phyloP scores from a whole-genome alignment of 2,888 invertebrate genomes.

The Nymphalis urticae region DNA sequence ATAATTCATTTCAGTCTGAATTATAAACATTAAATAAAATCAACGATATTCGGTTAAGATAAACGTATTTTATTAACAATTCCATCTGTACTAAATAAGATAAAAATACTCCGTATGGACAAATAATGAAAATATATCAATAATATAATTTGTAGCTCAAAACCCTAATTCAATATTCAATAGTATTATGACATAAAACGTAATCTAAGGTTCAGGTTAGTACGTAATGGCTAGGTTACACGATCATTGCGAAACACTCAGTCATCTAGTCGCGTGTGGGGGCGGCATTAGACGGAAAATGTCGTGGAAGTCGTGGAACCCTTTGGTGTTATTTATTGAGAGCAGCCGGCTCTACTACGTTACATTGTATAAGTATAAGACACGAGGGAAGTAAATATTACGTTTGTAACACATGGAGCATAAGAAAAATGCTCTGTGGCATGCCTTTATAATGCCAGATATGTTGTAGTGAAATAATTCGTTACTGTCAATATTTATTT shows the following conservation, averaged over 20 bases:
- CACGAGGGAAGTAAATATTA: conserved; percentile 39
- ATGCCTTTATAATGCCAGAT: neutral
- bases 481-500: too few relatives aligned
- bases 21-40: neutral
- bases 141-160: neutral
- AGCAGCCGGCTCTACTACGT: conserved; percentile 46
- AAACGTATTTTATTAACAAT: neutral
- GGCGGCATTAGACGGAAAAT: conserved; percentile 61
- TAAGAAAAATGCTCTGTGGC: neutral
- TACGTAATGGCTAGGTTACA: conserved; percentile 35
- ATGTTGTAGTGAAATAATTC: neutral
- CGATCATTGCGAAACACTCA: conserved; percentile 55
- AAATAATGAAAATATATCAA: neutral
- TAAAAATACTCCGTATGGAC: neutral
- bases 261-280: conserved; percentile 66
- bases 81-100: neutral
- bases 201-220: conserved; percentile 28
- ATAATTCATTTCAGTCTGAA: too few relatives aligned
- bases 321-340: conserved; percentile 76
- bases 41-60: neutral
- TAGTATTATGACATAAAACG: conserved; percentile 37
- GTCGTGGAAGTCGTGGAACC: conserved; percentile 51
- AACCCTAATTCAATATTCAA: conserved; percentile 20
- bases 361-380: conserved; percentile 28
- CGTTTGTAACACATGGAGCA: conserved; percentile 29